These are phyloP conservation scores for Tetragnatha versicolor DNA, from an alignment of 1,140 invertebrate species.

Conservation along the genomic window DNA sequence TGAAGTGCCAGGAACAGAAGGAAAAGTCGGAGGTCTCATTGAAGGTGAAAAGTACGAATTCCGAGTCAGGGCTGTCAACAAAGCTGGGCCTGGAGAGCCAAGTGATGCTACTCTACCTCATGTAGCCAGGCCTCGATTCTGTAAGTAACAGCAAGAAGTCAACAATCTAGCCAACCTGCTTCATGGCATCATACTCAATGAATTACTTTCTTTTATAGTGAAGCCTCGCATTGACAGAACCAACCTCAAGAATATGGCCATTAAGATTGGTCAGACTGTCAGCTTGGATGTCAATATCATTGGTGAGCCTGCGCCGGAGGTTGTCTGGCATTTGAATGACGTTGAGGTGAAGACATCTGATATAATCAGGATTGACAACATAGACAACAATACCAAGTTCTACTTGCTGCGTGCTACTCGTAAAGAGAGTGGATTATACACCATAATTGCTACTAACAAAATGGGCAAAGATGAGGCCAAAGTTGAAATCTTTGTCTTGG, in stretches of 20 bases:
- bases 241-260: slow-evolving; percentile 80
- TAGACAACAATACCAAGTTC: slow-evolving; percentile 93
- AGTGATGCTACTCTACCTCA: slow-evolving; percentile 65
- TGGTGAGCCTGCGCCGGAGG: slow-evolving; percentile 91
- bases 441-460: slow-evolving; percentile 90
- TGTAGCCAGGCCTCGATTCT: slow-evolving; percentile 45
- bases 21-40: slow-evolving; percentile 82
- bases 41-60: slow-evolving; percentile 93
- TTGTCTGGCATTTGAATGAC: slow-evolving; percentile 81
- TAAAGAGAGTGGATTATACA: slow-evolving; percentile 84
- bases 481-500: slow-evolving; percentile 87
- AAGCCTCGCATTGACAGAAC: slow-evolving; percentile 90
- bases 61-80: slow-evolving; percentile 89
- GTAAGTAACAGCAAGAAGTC: slow-evolving; percentile 35
- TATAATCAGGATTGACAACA: slow-evolving; percentile 74
- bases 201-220: slow-evolving; percentile 67
- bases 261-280: slow-evolving; percentile 91
- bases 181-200: no score
- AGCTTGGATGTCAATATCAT: slow-evolving; percentile 90
- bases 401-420: slow-evolving; percentile 81
- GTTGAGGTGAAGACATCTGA: slow-evolving; percentile 64
- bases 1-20: slow-evolving; percentile 75
- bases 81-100: slow-evolving; percentile 89
- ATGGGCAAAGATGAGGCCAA: slow-evolving; percentile 92
- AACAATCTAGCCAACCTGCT: neutral